These are phyloP conservation scores for Cavia porcellus DNA, from an alignment of 2,113 vertebrate species.

Conservation along the genomic window DNA sequence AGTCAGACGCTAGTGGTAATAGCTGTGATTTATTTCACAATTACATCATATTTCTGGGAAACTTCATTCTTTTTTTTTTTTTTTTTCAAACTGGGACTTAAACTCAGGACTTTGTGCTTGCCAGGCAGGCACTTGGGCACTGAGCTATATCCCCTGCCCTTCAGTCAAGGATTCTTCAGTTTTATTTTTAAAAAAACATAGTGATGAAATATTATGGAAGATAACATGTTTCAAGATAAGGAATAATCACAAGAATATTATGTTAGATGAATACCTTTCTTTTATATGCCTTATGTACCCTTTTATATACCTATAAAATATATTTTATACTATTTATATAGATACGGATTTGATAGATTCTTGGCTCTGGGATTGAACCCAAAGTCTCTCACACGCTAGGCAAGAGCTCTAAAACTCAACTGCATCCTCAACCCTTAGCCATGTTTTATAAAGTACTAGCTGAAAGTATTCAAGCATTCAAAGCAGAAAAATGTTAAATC, in stretches of 20 bases:
- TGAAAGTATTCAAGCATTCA: slow-evolving; percentile 27
- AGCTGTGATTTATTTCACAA: slow-evolving; percentile 32
- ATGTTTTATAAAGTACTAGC: neutral
- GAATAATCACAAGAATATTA: neutral
- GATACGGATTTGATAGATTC: neutral
- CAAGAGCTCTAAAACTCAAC: neutral
- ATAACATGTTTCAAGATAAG: slow-evolving; percentile 57
- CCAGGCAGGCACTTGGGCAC: too few species aligned
- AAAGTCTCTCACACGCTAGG: neutral
- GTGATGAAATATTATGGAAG: slow-evolving; percentile 24
- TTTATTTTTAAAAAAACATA: slow-evolving; percentile 49
- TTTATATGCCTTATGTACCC: neutral
- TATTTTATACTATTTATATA: slow-evolving; percentile 27
- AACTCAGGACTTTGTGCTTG: too few species aligned
- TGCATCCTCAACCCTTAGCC: neutral
- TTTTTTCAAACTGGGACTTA: too few species aligned
- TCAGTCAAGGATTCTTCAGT: neutral
- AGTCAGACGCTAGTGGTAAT: slow-evolving; percentile 13
- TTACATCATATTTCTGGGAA: slow-evolving; percentile 11
- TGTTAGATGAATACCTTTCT: neutral
- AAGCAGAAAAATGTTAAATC: slow-evolving; percentile 57
- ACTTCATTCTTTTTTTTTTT: neutral
- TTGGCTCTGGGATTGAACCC: neutral
- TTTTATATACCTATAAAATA: neutral
- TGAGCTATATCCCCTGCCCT: too few species aligned